phyloP scores from a whole-genome alignment of 2,113 vertebrate species.

The Urocynchramus pylzowi region DNA sequence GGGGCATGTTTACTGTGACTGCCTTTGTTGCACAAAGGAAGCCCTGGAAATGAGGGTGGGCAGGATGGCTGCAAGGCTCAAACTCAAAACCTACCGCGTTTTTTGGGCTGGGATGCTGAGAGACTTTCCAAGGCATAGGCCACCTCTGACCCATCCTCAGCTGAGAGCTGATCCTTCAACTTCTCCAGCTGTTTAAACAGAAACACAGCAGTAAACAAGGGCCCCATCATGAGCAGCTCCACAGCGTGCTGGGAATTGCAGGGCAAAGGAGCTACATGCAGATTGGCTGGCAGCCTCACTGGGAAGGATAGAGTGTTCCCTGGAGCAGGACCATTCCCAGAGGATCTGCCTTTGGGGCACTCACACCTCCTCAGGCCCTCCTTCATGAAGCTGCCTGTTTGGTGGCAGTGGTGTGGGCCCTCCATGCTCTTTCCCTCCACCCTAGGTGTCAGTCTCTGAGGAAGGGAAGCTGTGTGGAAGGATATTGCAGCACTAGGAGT shows the following conservation, averaged over 20 bases:
- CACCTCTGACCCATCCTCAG: constrained; percentile 30
- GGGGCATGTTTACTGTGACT: neutral
- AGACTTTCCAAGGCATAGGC: constrained; percentile 29
- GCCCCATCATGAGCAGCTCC: neutral
- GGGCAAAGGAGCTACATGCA: neutral
- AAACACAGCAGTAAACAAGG: constrained; percentile 6
- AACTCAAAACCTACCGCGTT: constrained; percentile 52
- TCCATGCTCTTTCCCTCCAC: neutral
- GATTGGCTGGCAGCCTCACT: neutral
- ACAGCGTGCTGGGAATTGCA: neutral
- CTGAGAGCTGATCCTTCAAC: constrained; percentile 50
- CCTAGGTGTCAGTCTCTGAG: neutral
- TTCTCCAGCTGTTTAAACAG: constrained; percentile 62
- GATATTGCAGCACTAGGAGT: neutral
- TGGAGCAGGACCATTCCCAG: neutral
- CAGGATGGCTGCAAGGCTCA: neutral
- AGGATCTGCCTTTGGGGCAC: neutral
- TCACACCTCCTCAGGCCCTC: neutral
- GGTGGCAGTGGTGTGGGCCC: neutral
- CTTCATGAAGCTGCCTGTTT: neutral
- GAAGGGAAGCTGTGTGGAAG: neutral
- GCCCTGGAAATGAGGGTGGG: neutral
- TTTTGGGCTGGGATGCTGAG: constrained; percentile 50
- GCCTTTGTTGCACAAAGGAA: neutral
- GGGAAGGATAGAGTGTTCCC: neutral